Evolutionary conservation across 2,113 vertebrate species (phyloP).

Genomic region (Nibea albiflora): DNA sequence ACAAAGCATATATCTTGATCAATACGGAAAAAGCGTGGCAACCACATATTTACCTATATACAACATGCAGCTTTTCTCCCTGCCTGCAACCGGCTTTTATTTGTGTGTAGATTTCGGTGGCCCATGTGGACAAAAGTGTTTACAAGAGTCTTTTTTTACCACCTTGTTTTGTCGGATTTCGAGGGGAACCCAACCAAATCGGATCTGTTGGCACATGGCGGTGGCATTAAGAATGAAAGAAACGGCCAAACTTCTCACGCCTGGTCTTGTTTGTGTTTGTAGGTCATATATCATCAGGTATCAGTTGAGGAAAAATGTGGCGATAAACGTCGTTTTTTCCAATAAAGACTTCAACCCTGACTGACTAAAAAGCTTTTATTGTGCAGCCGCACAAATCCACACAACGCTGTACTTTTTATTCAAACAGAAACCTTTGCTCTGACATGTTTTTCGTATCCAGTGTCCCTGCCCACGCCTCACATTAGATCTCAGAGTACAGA

Average conservation of each 20-base stretch:
- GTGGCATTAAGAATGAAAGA: too few species aligned
- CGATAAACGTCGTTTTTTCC: not conserved
- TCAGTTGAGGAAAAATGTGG: not conserved
- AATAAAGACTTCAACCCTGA: not conserved
- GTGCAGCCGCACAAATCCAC: slow-evolving; percentile 17
- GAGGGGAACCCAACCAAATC: too few species aligned
- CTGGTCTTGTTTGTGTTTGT: too few species aligned
- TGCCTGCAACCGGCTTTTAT: not conserved
- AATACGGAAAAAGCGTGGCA: not conserved
- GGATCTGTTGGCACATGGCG: too few species aligned
- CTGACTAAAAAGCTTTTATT: not conserved
- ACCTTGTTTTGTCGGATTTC: too few species aligned
- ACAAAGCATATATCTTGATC: too few species aligned
- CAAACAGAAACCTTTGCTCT: not conserved
- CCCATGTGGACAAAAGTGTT: too few species aligned
- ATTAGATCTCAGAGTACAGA: not conserved
- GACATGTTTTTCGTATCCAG: not conserved
- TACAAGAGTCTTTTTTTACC: too few species aligned
- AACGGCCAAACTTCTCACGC: too few species aligned
- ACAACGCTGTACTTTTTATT: slow-evolving; percentile 21
- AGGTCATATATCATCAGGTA: too few species aligned
- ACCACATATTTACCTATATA: not conserved
- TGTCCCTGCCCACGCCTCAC: not conserved
- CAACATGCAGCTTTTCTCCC: not conserved
- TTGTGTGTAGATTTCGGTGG: too few species aligned